Base-by-base conservation (phyloP, 2,113 vertebrate genomes). In the Philantomba maxwellii region DNA sequence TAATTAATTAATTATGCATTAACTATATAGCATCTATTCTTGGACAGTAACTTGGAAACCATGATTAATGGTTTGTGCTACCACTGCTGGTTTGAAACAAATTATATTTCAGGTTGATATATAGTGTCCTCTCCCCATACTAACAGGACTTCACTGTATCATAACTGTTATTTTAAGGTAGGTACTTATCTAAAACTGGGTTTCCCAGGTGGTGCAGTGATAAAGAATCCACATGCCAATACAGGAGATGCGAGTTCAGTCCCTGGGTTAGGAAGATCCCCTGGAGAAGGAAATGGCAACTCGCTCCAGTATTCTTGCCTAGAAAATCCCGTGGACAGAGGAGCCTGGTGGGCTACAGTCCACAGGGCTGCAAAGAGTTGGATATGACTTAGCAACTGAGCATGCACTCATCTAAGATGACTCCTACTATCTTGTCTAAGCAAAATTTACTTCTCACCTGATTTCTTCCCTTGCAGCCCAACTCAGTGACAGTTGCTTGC, bases 1-100 rank as follows among this genome's bases (percentile, higher is more conserved):
- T 78, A 93, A 89, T 75, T 94, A 94, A 91, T 96, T 92, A 93
- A 83, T 94, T 64, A 88, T 84, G 7, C n/a, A 85, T 70, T 75
- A 95, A 91, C 23, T 77, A 53, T 89, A 89, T 2, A 75, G 9
- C 45, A 73, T 49, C 36, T 91, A 33, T 58, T 91, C 13, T 49
- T 96, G 53, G 45, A 93, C 1, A 88, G 26, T 25, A 84, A 87
- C 10, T 66, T 70, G 16, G 81, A 96, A 91, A 85, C 43, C 19
- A 92, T 45, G 70, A 78, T 47, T 57, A 94, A 87, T 89, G 36
- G 9, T 73, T 91, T 96, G 23, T 94, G 12, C 23, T 91, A 49
- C 21, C 43, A 94, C 17, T 81, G 88, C 62, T 75, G 86, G 57
- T 81, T 87, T 92, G 51, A 97, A 96, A 85, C 84, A 87, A 88